Evolutionary conservation across 2,888 invertebrate genomes (phyloP).

Genomic region (Auanema freiburgensis): DNA sequence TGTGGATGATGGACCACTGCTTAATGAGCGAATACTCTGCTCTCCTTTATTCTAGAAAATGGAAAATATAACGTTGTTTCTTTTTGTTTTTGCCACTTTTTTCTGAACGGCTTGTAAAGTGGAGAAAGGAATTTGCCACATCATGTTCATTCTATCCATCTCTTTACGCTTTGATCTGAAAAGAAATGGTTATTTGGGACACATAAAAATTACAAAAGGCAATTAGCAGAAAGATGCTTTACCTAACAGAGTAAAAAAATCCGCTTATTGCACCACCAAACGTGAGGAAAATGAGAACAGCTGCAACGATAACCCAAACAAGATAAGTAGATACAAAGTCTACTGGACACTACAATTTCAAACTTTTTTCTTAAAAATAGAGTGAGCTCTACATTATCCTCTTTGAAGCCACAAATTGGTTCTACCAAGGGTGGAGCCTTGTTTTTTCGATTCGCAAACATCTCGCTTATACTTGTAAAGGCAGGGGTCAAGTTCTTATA

Average conservation of each 20-base stretch:
- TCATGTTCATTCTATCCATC: slow-evolving; percentile 19
- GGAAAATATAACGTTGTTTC: background rate
- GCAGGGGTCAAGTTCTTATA: slow-evolving; percentile 32
- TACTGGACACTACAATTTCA: slow-evolving; percentile 23
- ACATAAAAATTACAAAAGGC: too few species aligned
- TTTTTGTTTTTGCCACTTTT: slow-evolving; percentile 2
- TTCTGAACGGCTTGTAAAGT: slow-evolving; percentile 2
- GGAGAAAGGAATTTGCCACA: slow-evolving; percentile 36
- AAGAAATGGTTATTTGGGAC: too few species aligned
- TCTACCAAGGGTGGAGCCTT: slow-evolving; percentile 22
- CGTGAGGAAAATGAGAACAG: slow-evolving; percentile 29
- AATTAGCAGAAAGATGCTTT: background rate
- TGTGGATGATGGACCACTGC: slow-evolving; percentile 23
- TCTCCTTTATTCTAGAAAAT: slow-evolving; percentile 10
- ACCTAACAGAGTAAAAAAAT: slow-evolving; percentile 16
- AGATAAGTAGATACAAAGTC: slow-evolving; percentile 37
- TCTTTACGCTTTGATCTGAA: slow-evolving; percentile 19
- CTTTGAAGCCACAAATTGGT: slow-evolving; percentile 36
- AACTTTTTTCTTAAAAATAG: background rate
- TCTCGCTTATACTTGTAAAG: slow-evolving; percentile 18
- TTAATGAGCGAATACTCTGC: slow-evolving; percentile 15
- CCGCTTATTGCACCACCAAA: slow-evolving; percentile 25
- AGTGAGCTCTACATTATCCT: slow-evolving; percentile 19
- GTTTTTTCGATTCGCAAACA: slow-evolving; percentile 28
- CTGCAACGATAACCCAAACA: slow-evolving; percentile 33